Percentiles rank a stretch among this genome's conserved stretches.
Evolutionary conservation across 2,113 vertebrate species (phyloP).

Genomic region (Rhipidura dahli): DNA sequence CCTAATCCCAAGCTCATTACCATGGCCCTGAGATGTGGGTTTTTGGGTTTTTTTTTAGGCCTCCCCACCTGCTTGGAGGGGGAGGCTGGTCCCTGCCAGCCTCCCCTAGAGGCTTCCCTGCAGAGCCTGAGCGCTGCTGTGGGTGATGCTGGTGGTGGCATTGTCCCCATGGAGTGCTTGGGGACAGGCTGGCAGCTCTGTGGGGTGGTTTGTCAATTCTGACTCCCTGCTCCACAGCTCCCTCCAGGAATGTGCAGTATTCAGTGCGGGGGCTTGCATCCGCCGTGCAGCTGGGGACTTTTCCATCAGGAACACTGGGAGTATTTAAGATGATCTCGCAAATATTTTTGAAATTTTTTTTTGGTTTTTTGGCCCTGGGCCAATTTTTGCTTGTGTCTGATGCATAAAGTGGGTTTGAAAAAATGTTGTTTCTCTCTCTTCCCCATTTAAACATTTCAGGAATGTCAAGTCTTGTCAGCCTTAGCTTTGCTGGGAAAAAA

Average conservation of each 20-base stretch:
- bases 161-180: fast-evolving
- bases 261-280: background rate
- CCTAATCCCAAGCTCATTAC: background rate
- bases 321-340: background rate
- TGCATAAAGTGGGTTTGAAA: slow-evolving; percentile 47
- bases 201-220: background rate
- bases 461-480: slow-evolving; percentile 60
- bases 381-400: slow-evolving; percentile 22
- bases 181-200: background rate
- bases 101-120: background rate
- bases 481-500: background rate
- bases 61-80: background rate
- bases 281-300: background rate
- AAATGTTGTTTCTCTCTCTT: slow-evolving; percentile 18
- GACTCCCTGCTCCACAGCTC: background rate
- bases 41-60: background rate
- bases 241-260: background rate
- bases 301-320: background rate
- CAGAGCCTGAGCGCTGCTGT: fast-evolving
- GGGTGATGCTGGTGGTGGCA: background rate
- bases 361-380: background rate
- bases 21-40: background rate
- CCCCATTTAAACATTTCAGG: slow-evolving; percentile 38
- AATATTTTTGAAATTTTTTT: background rate
- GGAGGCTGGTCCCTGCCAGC: background rate